Base-by-base conservation (phyloP, 1,140 invertebrate genomes). In the Dendrolimus punctatus region DNA sequence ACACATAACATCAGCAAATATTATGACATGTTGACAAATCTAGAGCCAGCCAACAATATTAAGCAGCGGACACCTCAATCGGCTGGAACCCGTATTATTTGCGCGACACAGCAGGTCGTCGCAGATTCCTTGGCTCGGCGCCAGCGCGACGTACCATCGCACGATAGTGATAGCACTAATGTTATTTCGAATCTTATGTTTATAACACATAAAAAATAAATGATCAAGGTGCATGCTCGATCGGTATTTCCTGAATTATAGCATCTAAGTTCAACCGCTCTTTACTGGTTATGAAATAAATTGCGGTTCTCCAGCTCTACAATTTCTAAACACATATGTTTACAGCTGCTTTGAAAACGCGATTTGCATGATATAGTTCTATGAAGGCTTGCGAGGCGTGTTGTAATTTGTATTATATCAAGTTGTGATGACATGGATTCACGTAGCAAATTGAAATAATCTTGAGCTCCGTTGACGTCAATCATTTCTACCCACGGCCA, bases 151-250 rank as follows among this genome's bases (percentile, higher is more conserved):
- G 66, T 57, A 54, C 56, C 57, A 51, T 49, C 62, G 60, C 62
- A 60, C 61, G 69, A 82, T 77, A 69, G 53, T 60, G 69, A 82
- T 77, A 69, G 53, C 67, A 74, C 67, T 74, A 72, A 76, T 78
- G 73, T 82, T 71, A 78, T 80, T 77, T 80, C 70, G 73, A 76
- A 79, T 80, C 72, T 62, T 64, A 44, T 84, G 79, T 80, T 82
- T 81, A 82, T 72, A 80, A 66, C 58, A 58, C 56, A 62, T 73
- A 69, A 71, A 76, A 74, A 75, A 23, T 23, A 23, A 23, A 66
- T 73, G 71, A 68, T 73, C 80, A 79, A 83, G 78, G 78, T 73
- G 58, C 60, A 43, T 46, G 40, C 6, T 51, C 23, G 23, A 23
- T 23, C 23, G 23, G 23, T 23, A 23, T 23, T 23, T 23, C 23